Percentiles rank a stretch among this genome's conserved stretches.
phyloP scores from a whole-genome alignment of 2,797 vertebrate species.

The Neosilurus mollespiculum region DNA sequence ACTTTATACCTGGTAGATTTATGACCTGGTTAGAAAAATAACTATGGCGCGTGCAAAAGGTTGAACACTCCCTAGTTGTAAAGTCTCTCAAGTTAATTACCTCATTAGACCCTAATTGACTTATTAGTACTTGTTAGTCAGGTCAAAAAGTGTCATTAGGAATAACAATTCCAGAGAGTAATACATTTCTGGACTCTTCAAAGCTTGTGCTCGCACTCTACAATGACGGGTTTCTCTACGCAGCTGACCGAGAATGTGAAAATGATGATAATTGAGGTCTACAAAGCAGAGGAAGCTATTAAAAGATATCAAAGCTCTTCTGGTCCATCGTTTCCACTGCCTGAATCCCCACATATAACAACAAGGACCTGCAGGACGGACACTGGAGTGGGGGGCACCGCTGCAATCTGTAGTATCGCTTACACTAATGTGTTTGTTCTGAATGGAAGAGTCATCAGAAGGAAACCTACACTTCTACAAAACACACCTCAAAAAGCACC shows the following conservation, averaged over 20 bases:
- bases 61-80: neutral
- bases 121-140: neutral
- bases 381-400: neutral
- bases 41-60: neutral
- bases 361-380: neutral
- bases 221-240: neutral
- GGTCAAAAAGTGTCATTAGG: neutral
- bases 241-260: neutral
- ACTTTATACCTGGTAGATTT: neutral
- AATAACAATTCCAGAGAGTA: neutral
- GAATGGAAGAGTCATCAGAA: neutral
- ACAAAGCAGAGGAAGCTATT: neutral
- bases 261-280: neutral
- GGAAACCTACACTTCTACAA: neutral
- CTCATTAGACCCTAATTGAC: neutral
- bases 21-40: neutral
- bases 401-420: neutral
- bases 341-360: neutral
- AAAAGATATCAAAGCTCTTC: neutral
- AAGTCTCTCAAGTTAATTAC: neutral
- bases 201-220: neutral
- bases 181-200: neutral
- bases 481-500: neutral
- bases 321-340: neutral
- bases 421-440: neutral